These are phyloP conservation scores for Megalurothrips usitatus DNA, from an alignment of 2,888 invertebrate species.

Conservation along the genomic window DNA sequence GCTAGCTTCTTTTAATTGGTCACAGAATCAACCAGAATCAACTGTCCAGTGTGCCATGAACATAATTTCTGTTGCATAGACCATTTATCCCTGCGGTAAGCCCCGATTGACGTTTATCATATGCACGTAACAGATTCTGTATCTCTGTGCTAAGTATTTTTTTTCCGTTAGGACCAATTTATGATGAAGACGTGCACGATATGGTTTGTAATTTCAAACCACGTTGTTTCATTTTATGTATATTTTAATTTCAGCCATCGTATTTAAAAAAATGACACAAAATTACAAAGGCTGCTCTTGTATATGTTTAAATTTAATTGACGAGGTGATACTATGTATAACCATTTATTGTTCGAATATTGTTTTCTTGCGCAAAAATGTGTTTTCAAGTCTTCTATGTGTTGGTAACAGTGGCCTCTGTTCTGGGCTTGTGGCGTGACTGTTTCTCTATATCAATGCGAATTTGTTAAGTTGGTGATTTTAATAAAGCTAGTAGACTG, in stretches of 20 bases:
- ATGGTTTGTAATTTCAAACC: background rate
- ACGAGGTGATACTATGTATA: slow-evolving; percentile 23
- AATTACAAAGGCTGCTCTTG: slow-evolving; percentile 20
- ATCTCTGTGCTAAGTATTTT: slow-evolving; percentile 8
- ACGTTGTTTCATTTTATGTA: background rate
- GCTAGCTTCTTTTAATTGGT: slow-evolving; percentile 3
- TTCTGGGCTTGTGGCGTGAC: slow-evolving; percentile 24
- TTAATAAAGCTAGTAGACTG: slow-evolving; percentile 23
- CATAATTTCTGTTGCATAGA: background rate
- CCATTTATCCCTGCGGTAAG: background rate
- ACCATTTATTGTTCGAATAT: slow-evolving; percentile 9
- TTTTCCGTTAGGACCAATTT: slow-evolving; percentile 25
- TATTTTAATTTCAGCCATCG: background rate
- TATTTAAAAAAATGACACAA: slow-evolving; percentile 19
- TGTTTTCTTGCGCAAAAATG: slow-evolving; percentile 4
- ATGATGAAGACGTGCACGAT: background rate
- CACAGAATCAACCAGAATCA: background rate
- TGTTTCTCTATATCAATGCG: slow-evolving; percentile 20
- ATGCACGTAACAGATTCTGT: background rate
- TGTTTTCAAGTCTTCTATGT: slow-evolving; percentile 16
- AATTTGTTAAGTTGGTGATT: slow-evolving; percentile 14
- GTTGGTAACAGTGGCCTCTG: background rate
- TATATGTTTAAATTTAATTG: slow-evolving; percentile 7
- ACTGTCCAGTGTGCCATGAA: slow-evolving; percentile 1
- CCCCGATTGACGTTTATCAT: background rate